phyloP scores from a whole-genome alignment of 1,140 invertebrate genomes.

The Pachypeltis micranthus region DNA sequence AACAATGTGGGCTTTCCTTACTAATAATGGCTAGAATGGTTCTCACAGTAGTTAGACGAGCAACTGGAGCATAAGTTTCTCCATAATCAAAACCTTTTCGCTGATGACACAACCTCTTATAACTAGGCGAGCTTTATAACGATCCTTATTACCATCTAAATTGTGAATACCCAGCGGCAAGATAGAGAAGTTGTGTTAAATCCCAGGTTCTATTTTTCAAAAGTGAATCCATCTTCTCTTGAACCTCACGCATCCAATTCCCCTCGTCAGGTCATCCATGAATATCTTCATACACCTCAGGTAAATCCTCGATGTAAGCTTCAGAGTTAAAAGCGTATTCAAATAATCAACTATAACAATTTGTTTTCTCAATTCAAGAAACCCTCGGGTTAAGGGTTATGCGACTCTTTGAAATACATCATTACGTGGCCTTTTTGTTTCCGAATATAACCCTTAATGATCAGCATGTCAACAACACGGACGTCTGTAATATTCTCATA shows the following conservation, averaged over 20 bases:
- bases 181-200: neutral
- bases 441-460: no score
- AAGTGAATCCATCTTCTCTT: neutral
- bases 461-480: no score
- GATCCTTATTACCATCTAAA: neutral
- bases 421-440: no score
- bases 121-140: neutral
- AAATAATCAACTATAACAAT: no score
- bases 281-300: neutral
- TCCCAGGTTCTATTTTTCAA: neutral
- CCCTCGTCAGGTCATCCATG: neutral
- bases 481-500: no score
- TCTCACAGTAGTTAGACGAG: slow-evolving; percentile 22
- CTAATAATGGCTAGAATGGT: no score
- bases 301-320: neutral
- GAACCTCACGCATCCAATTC: neutral
- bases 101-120: neutral
- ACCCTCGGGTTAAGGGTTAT: no score
- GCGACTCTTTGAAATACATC: no score
- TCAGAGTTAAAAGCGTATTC: neutral
- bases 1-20: no score
- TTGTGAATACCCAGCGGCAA: neutral
- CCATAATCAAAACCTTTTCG: slow-evolving; percentile 21
- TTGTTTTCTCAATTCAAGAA: no score
- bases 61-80: slow-evolving; percentile 32